These are phyloP conservation scores for Barnardius zonarius DNA, from an alignment of 2,113 vertebrate genomes.

Conservation along the genomic window DNA sequence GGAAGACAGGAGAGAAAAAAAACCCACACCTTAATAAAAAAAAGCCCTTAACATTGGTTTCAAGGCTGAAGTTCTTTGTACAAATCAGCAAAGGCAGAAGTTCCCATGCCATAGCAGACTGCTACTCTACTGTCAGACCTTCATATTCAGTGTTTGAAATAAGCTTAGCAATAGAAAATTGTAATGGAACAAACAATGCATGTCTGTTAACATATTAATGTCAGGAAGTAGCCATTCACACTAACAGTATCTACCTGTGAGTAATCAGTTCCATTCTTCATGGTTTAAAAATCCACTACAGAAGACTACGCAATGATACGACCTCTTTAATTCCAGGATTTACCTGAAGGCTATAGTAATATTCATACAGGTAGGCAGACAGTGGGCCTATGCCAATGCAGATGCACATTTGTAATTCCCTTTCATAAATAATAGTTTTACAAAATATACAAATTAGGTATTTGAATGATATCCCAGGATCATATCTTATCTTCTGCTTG, in stretches of 20 bases:
- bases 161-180: background rate
- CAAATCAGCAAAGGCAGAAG: background rate
- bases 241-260: background rate
- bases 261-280: background rate
- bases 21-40: background rate
- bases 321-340: background rate
- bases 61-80: background rate
- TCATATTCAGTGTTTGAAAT: background rate
- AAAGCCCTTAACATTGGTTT: background rate
- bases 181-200: background rate
- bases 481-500: background rate
- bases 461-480: background rate
- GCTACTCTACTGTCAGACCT: background rate
- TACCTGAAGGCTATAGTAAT: background rate
- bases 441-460: background rate
- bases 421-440: background rate
- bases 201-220: background rate
- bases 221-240: background rate
- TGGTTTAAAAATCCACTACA: background rate
- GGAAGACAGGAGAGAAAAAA: no score
- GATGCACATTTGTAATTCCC: background rate
- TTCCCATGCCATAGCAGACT: background rate
- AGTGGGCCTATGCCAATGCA: background rate
- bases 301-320: rapidly evolving
- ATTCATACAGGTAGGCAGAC: background rate